Percentiles rank a stretch among this genome's conserved stretches.
These are phyloP conservation scores for Anas platyrhynchos DNA, from an alignment of 2,113 vertebrate species.

Conservation along the genomic window DNA sequence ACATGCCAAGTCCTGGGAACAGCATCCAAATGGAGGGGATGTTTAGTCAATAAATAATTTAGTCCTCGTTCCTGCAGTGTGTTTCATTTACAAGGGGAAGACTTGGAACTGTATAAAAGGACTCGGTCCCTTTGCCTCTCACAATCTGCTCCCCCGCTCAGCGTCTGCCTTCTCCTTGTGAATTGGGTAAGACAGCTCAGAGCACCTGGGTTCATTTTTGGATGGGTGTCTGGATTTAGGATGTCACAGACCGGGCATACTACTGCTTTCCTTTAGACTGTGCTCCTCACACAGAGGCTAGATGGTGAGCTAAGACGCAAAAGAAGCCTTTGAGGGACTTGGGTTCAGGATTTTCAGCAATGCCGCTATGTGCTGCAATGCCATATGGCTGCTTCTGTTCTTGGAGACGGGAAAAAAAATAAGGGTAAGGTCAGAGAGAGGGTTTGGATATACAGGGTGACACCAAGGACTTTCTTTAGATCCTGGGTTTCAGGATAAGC, in stretches of 20 bases:
- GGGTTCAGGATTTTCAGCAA: neutral
- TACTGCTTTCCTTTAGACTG: neutral
- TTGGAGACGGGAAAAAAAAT: neutral
- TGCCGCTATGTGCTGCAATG: rapidly evolving
- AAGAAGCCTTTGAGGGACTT: neutral
- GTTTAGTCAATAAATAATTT: conserved; percentile 52
- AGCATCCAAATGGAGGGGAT: conserved; percentile 30
- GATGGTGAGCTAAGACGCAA: neutral
- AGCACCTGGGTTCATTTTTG: neutral
- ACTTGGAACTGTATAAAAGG: conserved; percentile 25
- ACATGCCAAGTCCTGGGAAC: neutral
- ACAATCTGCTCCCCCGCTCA: neutral
- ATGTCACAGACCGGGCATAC: rapidly evolving
- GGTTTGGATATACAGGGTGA: neutral
- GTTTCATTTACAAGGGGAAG: conserved; percentile 19
- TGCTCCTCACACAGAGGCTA: neutral
- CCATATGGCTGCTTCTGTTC: neutral
- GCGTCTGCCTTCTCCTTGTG: neutral
- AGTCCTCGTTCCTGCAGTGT: conserved; percentile 35
- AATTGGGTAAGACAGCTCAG: neutral
- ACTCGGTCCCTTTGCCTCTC: neutral
- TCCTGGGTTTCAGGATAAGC: neutral
- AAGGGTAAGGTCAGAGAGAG: neutral
- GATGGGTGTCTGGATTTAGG: neutral
- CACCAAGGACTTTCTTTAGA: neutral